Percentiles rank a stretch among this genome's conserved stretches.
phyloP scores from a whole-genome alignment of 2,113 vertebrate genomes.

The human (Homo sapiens) region DNA sequence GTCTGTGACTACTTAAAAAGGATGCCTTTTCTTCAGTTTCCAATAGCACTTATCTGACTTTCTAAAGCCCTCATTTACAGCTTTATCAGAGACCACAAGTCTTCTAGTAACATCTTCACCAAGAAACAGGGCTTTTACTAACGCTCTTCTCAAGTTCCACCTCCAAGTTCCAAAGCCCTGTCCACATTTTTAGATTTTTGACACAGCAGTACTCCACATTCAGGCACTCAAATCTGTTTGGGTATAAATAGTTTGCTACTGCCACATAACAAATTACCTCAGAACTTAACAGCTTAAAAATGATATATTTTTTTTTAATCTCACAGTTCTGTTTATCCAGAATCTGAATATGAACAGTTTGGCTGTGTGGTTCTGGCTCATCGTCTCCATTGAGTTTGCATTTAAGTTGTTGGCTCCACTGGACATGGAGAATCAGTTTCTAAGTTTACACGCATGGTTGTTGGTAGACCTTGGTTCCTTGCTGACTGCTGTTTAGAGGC shows the following conservation, averaged over 20 bases:
- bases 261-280: background rate
- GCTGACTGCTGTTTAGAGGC: background rate
- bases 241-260: background rate
- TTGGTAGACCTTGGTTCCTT: background rate
- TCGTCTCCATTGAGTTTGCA: background rate
- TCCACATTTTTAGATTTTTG: background rate
- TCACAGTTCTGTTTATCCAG: background rate
- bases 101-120: background rate
- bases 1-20: background rate
- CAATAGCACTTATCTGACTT: background rate
- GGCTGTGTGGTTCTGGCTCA: background rate
- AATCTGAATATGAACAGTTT: background rate
- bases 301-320: background rate
- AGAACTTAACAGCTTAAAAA: background rate
- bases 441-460: background rate
- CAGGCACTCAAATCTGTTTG: background rate
- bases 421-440: background rate
- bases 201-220: background rate
- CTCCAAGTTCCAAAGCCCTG: background rate
- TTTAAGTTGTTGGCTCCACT: background rate
- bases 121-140: background rate
- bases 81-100: background rate
- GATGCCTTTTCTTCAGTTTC: background rate
- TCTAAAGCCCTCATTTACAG: background rate
- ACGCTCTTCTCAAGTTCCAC: background rate